These are phyloP conservation scores for Phthorimaea operculella DNA, from an alignment of 1,140 invertebrate genomes.

Conservation along the genomic window DNA sequence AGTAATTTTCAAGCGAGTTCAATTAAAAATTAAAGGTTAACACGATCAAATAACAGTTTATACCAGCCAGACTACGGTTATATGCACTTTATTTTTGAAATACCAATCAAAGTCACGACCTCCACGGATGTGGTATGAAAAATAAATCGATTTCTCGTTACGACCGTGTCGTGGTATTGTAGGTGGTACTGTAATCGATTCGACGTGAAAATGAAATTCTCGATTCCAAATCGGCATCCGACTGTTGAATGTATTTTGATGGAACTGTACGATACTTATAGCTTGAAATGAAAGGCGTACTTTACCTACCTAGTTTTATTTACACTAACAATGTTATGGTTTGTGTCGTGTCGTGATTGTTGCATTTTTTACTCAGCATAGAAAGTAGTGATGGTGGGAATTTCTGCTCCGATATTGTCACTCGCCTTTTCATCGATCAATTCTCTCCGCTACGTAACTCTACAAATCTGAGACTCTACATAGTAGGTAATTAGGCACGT, in stretches of 20 bases:
- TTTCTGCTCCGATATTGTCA: slow-evolving; percentile 1
- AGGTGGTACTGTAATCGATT: slow-evolving; percentile 32
- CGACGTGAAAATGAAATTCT: slow-evolving; percentile 38
- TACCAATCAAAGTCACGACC: slow-evolving; percentile 4
- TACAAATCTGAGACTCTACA: no score
- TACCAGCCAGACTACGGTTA: no score
- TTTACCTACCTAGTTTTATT: no score
- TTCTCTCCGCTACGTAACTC: no score
- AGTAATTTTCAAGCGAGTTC: no score
- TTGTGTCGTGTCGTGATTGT: background rate
- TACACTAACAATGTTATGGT: background rate
- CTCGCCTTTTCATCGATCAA: background rate
- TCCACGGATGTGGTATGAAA: background rate
- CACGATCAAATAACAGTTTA: no score
- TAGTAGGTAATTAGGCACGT: no score
- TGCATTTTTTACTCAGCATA: background rate
- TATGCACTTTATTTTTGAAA: background rate
- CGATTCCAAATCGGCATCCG: background rate
- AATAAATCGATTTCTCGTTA: slow-evolving; percentile 2
- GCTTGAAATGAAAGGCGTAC: no score
- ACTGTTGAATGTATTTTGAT: background rate
- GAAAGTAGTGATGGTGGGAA: slow-evolving; percentile 4
- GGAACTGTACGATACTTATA: background rate
- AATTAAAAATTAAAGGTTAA: no score
- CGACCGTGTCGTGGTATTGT: slow-evolving; percentile 4